Base-by-base conservation (phyloP, 1,140 invertebrate genomes). In the Ctenoplectra terminalis region DNA sequence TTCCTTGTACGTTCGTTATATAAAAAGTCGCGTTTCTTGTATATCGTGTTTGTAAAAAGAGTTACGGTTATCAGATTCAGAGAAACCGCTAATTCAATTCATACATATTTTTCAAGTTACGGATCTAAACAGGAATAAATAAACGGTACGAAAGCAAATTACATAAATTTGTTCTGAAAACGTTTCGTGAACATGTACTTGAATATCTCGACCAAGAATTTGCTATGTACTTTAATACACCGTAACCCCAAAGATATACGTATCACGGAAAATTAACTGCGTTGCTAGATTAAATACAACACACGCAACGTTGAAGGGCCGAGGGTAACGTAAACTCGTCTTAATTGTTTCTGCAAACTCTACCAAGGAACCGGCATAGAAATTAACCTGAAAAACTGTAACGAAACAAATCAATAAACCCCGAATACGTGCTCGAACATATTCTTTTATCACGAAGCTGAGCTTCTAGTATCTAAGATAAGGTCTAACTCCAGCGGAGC, bases 301-400 rank as follows among this genome's bases (percentile, higher is more conserved):
- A 20, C 52, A 70, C 67, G 56, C 76, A 52, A 78, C 43, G 34
- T 20, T 58, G 31, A 48, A 58, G 31, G 46, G 34, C 4, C 1
- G n/a, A 15, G 50, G 17, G 5, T 11, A 37, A 34, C 37, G 26
- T 43, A 61, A 61, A 72, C 54, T 26, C 13, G 43, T 50, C 76
- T 72, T 72, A 79, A 79, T 79, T 79, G 54, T 37, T 72, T 72
- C 56, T n/a, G 46, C 20, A 52, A 72, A 43, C 37, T 40, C n/a
- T 11, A 17, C 23, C 50, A n/a, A 29, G 26, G n/a, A 69, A 50
- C 15, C 11, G 20, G 13, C 23, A 31, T 54, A 34, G 17, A 43
- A 40, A 43, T 63, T 63, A 63, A 20, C 34, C 13, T 37, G 60
- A 20, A n/a, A 63, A 37, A 63, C 11, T n/a, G 34, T 15, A 63